Conservation (phyloP, 2,113 vertebrate genomes). For the Platichthys flesus region DNA sequence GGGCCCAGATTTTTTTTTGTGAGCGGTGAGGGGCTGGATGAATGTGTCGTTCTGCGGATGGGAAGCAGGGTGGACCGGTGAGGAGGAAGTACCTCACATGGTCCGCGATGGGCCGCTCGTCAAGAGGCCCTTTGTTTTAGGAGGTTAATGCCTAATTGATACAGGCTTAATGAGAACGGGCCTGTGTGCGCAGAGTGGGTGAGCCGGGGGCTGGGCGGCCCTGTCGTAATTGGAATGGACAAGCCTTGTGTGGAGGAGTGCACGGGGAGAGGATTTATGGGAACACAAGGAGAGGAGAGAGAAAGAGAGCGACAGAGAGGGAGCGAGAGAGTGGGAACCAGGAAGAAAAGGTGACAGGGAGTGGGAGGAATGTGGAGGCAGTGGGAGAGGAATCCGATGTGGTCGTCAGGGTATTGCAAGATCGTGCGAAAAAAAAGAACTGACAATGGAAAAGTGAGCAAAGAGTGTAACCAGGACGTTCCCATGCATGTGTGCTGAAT, state of each 20-base stretch:
- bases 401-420: slow-evolving; percentile 27
- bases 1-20: slow-evolving; percentile 38
- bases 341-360: slow-evolving; percentile 72
- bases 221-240: slow-evolving; percentile 81
- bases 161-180: slow-evolving; percentile 79
- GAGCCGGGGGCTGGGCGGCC: slow-evolving; percentile 59
- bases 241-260: slow-evolving; percentile 78
- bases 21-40: slow-evolving; percentile 37
- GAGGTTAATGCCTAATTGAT: slow-evolving; percentile 82
- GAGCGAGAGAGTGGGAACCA: slow-evolving; percentile 37
- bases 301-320: slow-evolving; percentile 48
- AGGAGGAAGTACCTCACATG: slow-evolving; percentile 79
- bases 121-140: slow-evolving; percentile 80
- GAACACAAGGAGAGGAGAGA: slow-evolving; percentile 65
- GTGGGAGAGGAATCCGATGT: slow-evolving; percentile 53
- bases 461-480: slow-evolving; percentile 34
- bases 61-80: slow-evolving; percentile 70
- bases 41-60: slow-evolving; percentile 64
- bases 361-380: slow-evolving; percentile 60
- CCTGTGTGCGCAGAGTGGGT: slow-evolving; percentile 61
- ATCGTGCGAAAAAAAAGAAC: slow-evolving; percentile 56
- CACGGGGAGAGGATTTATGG: slow-evolving; percentile 70
- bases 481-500: slow-evolving; percentile 35
- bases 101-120: slow-evolving; percentile 58
- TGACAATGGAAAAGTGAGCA: slow-evolving; percentile 34